Evolutionary conservation across 2,888 invertebrate species (phyloP), one percentile per base, ranked within the genome.

Genomic region (Dicyrtomina minuta): DNA sequence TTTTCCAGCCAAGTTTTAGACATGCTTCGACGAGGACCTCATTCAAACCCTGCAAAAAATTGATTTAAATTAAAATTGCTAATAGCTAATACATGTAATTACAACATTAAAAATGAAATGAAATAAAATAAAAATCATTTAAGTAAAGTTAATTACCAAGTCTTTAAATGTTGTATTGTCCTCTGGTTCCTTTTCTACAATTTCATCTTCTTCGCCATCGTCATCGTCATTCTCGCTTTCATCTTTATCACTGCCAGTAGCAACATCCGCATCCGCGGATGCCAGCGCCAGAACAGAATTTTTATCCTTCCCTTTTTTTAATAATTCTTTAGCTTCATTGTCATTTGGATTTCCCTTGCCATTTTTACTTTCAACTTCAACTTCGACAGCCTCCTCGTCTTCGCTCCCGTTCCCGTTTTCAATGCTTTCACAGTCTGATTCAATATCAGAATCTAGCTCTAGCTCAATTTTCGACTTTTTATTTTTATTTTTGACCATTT

Each of bases 11-110:
- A 73, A 99, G 83, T 75, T 91, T 88, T 77, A 88, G 88, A 81
- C 97, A 97, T 0, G 97, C 93, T 83, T 93, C 91, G 80, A 93
- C 93, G 44, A 99, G 82, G 0, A 89, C 89, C 77, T 96, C 97
- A 8, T 91, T 89, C 15, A 99, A 84, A 27, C 98, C 98, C 96
- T 94, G 79, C 71, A 80, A 81, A 70, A 70, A 33, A 33, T 33
- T 8, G 8, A 33, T 71, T 64, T 20, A 62, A n/a, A n/a, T n/a
- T n/a, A 62, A 55, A 70, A 49, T 43, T 17, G 12, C 24, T 56
- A 12, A 49, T 55, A 17, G 41, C 59, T 2, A 43, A 66, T 27
- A 44, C 33, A 49, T 24, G 15, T 27, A 39, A 33, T 6, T 12
- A 15, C 6, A 26, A 20, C 22, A 51, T 41, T 27, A 56, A 26